These are phyloP conservation scores for Moxostoma hubbsi DNA, from an alignment of 2,797 vertebrate genomes.

Conservation along the genomic window DNA sequence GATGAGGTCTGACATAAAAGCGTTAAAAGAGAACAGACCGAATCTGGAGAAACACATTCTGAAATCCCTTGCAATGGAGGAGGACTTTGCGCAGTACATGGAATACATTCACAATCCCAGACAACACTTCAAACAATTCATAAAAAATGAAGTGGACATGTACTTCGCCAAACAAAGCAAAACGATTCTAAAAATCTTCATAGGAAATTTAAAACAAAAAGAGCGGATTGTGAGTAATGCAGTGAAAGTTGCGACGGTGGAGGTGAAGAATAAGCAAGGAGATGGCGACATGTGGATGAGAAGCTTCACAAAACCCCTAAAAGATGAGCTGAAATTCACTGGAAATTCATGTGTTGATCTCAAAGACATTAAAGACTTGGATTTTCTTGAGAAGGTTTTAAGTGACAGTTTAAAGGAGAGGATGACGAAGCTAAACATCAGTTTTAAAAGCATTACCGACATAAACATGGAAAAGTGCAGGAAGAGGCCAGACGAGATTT, in stretches of 20 bases:
- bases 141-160: slow-evolving; percentile 40
- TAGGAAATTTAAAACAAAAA: slow-evolving; percentile 14
- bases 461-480: slow-evolving; percentile 15
- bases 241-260: neutral
- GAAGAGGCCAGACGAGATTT: slow-evolving; percentile 30
- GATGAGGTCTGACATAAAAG: slow-evolving; percentile 49
- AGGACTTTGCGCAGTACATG: slow-evolving; percentile 50
- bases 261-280: neutral
- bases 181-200: slow-evolving; percentile 38
- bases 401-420: slow-evolving; percentile 49
- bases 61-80: slow-evolving; percentile 66
- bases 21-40: slow-evolving; percentile 63
- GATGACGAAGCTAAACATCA: neutral
- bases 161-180: neutral
- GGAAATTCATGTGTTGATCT: slow-evolving; percentile 59
- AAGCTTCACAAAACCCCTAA: slow-evolving; percentile 61
- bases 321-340: slow-evolving; percentile 60
- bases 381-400: slow-evolving; percentile 66
- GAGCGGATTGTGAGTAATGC: slow-evolving; percentile 24
- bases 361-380: slow-evolving; percentile 63
- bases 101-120: slow-evolving; percentile 18
- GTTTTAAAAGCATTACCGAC: neutral
- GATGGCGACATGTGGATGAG: slow-evolving; percentile 65
- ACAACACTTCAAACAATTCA: slow-evolving; percentile 50
- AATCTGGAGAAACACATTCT: slow-evolving; percentile 69